phyloP scores from a whole-genome alignment of 2,113 vertebrate genomes.

The Cephalopholis sonnerati region DNA sequence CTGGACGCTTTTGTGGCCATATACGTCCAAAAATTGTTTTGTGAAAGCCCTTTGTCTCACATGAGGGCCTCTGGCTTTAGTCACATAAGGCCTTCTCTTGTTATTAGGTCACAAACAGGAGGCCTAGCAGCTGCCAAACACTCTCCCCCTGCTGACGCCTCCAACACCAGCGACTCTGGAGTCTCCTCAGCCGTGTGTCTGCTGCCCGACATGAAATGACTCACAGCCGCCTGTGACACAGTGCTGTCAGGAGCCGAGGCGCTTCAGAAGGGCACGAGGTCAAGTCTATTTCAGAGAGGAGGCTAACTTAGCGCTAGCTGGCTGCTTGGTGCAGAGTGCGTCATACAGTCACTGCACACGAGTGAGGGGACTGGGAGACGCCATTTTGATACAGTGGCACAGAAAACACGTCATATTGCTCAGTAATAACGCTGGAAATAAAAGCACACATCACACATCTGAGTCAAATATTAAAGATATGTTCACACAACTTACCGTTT shows the following conservation, averaged over 20 bases:
- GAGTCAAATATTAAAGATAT: background rate
- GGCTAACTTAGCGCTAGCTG: constrained; percentile 63
- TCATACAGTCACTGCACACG: constrained; percentile 81
- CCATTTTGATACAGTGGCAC: constrained; percentile 83
- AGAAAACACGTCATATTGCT: constrained; percentile 35
- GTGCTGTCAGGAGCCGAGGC: background rate
- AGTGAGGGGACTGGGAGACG: constrained; percentile 77
- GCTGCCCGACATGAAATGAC: constrained; percentile 3
- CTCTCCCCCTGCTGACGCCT: background rate
- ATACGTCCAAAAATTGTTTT: constrained; percentile 32
- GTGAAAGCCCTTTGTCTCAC: constrained; percentile 59
- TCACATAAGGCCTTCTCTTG: constrained; percentile 66
- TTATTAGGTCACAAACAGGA: constrained; percentile 69
- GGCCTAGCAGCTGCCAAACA: constrained; percentile 65
- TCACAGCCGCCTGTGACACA: background rate
- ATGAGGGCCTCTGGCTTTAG: constrained; percentile 63
- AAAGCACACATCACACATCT: background rate
- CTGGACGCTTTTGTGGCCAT: constrained; percentile 24
- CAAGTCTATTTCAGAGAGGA: constrained; percentile 26
- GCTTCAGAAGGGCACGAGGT: constrained; percentile 27
- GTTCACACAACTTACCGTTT: constrained; percentile 89
- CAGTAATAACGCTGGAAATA: background rate
- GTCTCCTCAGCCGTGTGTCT: background rate
- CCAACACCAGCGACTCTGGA: background rate
- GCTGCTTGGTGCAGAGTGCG: constrained; percentile 86